phyloP scores from a whole-genome alignment of 2,113 vertebrate genomes.

The Cynopterus brachyotis region DNA sequence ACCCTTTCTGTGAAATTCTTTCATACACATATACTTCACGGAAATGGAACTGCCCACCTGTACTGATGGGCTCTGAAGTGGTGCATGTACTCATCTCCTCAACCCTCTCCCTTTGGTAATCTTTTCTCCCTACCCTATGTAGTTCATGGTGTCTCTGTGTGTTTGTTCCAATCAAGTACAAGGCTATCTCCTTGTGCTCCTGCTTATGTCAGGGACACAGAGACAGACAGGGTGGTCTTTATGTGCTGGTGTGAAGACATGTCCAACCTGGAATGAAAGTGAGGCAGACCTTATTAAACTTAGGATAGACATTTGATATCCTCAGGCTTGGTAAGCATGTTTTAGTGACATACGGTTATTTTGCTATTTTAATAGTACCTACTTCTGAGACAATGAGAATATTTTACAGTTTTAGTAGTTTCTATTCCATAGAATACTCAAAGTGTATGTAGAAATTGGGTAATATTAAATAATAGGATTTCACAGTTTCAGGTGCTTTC shows the following conservation, averaged over 20 bases:
- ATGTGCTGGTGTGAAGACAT: neutral
- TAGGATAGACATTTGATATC: neutral
- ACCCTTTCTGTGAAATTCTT: neutral
- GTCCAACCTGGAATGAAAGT: neutral
- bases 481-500: neutral
- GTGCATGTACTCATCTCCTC: accelerated
- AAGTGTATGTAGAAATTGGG: neutral
- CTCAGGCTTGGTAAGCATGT: neutral
- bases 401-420: neutral
- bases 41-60: neutral
- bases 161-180: neutral
- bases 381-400: neutral
- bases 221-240: neutral
- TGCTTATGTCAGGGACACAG: no score
- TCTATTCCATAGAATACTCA: neutral
- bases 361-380: neutral
- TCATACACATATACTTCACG: accelerated
- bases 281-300: neutral
- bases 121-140: accelerated
- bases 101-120: neutral
- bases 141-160: accelerated
- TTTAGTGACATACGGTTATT: neutral
- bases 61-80: neutral
- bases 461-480: neutral
- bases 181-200: neutral